A percentile compares a stretch with the other conserved stretches of the same genome.
Evolutionary conservation across 2,797 vertebrate species (phyloP).

Genomic region (Cossypha polioptera): DNA sequence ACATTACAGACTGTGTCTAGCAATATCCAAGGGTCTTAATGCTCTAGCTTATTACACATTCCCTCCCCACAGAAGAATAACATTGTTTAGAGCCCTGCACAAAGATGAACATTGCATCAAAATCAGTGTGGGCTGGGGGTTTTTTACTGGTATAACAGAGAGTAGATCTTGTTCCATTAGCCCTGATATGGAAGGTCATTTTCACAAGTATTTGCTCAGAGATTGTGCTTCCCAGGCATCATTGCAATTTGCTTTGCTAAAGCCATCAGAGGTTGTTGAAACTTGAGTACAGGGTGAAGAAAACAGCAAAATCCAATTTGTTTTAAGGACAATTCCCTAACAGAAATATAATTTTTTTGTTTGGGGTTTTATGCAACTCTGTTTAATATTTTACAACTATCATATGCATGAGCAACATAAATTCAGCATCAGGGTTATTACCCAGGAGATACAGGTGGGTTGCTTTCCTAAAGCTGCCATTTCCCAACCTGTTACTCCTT

Average conservation of each 20-base stretch:
- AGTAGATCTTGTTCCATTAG: not conserved
- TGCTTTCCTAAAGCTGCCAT: constrained; percentile 6
- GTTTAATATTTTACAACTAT: not conserved
- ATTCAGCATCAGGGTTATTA: not conserved
- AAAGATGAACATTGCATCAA: not conserved
- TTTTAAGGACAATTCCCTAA: not conserved
- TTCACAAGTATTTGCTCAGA: not conserved
- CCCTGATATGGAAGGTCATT: not conserved
- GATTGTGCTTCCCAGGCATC: not conserved
- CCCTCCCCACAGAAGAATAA: not conserved
- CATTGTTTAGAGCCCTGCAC: not conserved
- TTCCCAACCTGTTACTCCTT: constrained; percentile 40
- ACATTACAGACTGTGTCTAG: not conserved
- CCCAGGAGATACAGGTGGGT: not conserved
- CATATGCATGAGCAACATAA: not conserved
- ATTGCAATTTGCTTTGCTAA: not conserved
- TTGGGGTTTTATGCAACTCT: not conserved
- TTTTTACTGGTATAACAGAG: not conserved
- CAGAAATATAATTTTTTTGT: not conserved
- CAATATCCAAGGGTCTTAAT: not conserved
- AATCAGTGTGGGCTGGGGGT: not conserved
- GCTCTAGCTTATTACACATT: not conserved
- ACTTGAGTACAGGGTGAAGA: not conserved
- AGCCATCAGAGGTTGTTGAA: not conserved
- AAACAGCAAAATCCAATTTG: not conserved